phyloP scores from a whole-genome alignment of 53 echinoderm and acorn worm genomes.

The Hippasteria phrygiana region DNA sequence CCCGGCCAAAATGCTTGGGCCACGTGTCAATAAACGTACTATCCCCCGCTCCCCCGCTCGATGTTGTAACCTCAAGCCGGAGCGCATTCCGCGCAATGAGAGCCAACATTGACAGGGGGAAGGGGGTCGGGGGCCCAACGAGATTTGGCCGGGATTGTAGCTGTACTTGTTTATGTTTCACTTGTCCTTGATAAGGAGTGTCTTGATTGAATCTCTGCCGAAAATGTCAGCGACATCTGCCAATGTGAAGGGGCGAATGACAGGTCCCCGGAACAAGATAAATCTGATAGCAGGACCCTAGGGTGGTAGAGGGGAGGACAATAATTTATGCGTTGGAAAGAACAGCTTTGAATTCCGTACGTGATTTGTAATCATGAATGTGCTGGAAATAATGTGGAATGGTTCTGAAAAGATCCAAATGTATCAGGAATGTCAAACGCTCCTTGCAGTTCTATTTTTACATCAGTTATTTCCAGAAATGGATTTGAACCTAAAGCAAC shows the following conservation, averaged over 20 bases:
- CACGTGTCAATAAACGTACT: too few species aligned
- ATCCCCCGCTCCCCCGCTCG: too few species aligned
- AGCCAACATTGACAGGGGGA: too few species aligned
- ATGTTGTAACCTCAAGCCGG: too few species aligned
- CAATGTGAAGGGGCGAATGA: neutral
- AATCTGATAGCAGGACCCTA: neutral
- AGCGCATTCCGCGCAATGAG: too few species aligned
- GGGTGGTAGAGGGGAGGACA: neutral
- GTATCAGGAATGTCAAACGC: neutral
- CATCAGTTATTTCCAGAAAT: neutral
- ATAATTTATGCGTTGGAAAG: constrained; percentile 17
- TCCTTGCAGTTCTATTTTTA: neutral
- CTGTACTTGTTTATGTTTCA: neutral
- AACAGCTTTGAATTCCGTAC: neutral
- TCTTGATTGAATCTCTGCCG: neutral
- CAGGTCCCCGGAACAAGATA: neutral
- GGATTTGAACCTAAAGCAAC: too few species aligned
- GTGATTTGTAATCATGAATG: neutral
- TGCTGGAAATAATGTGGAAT: neutral
- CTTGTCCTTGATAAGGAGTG: neutral
- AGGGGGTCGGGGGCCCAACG: too few species aligned
- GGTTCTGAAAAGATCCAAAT: neutral
- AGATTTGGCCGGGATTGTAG: too few species aligned
- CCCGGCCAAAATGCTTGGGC: too few species aligned
- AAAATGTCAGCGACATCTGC: neutral